Evolutionary conservation across 2,797 vertebrate species (phyloP), one percentile per base, ranked within the genome.

Genomic region (Pteronotus mesoamericanus): DNA sequence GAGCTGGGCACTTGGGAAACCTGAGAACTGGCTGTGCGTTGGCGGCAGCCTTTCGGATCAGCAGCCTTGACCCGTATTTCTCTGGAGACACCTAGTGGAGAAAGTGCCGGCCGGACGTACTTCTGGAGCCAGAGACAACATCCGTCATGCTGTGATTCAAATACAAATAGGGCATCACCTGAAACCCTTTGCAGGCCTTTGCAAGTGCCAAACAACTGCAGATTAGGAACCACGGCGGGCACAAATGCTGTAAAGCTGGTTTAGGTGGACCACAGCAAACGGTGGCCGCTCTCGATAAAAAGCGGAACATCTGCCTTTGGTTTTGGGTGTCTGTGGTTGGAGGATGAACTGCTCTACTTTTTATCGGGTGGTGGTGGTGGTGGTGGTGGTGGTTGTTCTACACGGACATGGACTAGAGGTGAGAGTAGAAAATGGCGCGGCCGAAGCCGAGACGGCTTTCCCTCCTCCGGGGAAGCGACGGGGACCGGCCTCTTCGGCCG

Each of bases 41-140:
- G 89, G 37, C 29, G 92, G 10, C 9, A 29, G n/a, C n/a, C 5
- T 37, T 72, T 55, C 37, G 10, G 57, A 39, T 57, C 78, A 96
- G 44, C 48, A 10, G 0, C n/a, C 42, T 91, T 86, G 91, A 98
- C 83, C 97, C 89, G 86, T 74, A 94, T 98, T 98, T 98, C 98
- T 98, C 96, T 98, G 97, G 98, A 97, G 98, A 98, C 98, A 98
- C 98, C 98, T 98, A 98, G 98, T 98, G 98, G 98, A 97, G 64
- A 97, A 80, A 98, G 74, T 24, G 16, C n/a, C n/a, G n/a, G n/a
- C n/a, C n/a, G n/a, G n/a, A n/a, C n/a, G n/a, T n/a, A n/a, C n/a
- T n/a, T n/a, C n/a, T n/a, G n/a, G n/a, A n/a, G n/a, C n/a, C n/a
- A n/a, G n/a, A 3, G 39, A 22, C 1, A 21, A 19, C 92, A 39